Percentiles rank a stretch among this genome's conserved stretches.
phyloP scores from a whole-genome alignment of 1,140 invertebrate genomes.

The Lordiphosa collinella region DNA sequence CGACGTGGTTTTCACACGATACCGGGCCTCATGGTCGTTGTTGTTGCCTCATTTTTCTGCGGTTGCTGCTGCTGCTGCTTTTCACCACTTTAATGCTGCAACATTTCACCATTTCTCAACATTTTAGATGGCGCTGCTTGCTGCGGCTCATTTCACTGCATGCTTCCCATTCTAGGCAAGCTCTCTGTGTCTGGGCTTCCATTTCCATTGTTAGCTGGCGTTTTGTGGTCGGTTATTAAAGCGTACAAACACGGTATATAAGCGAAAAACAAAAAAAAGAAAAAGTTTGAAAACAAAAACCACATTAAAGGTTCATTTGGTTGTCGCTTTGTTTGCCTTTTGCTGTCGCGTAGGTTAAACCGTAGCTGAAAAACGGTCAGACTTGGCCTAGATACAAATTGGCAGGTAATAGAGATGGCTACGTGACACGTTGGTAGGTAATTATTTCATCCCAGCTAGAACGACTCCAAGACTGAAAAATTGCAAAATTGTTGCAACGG shows the following conservation, averaged over 20 bases:
- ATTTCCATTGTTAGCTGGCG: slow-evolving; percentile 13
- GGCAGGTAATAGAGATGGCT: slow-evolving; percentile 17
- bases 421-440: slow-evolving; percentile 14
- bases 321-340: slow-evolving; percentile 66
- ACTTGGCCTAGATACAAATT: slow-evolving; percentile 47
- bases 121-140: slow-evolving; percentile 27
- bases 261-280: slow-evolving; percentile 28
- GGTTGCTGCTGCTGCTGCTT: slow-evolving; percentile 15
- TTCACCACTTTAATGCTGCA: slow-evolving; percentile 55
- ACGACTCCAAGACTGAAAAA: no score
- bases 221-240: slow-evolving; percentile 47
- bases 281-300: slow-evolving; percentile 55
- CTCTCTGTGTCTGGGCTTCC: slow-evolving; percentile 12
- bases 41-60: slow-evolving; percentile 42
- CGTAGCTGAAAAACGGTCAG: slow-evolving; percentile 15
- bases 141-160: slow-evolving; percentile 18
- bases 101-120: slow-evolving; percentile 70
- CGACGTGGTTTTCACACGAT: slow-evolving; percentile 53
- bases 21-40: slow-evolving; percentile 24
- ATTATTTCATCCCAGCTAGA: background rate
- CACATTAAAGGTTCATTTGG: slow-evolving; percentile 74
- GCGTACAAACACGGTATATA: slow-evolving; percentile 21
- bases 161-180: slow-evolving; percentile 36
- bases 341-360: slow-evolving; percentile 46
- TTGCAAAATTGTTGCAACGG: background rate